Base-by-base conservation (phyloP, 2,113 vertebrate species). In the Herpetotheres cachinnans region DNA sequence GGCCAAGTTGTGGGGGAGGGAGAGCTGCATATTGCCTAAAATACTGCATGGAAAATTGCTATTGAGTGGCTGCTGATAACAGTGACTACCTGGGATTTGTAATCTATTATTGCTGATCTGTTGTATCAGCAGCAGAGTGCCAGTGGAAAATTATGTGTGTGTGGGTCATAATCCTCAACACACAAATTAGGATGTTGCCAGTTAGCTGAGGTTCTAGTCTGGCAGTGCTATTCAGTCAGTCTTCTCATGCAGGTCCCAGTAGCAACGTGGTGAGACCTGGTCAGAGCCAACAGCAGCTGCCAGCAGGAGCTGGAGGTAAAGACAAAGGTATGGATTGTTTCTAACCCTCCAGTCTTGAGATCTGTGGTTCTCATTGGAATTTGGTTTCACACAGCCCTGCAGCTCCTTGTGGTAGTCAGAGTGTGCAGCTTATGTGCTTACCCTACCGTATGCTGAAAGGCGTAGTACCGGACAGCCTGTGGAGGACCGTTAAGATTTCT, bases 321-420 rank as follows among this genome's bases (percentile, higher is more conserved):
- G 80, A 22, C 6, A 0, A 86, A 96, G 89, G 93, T 94, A 93
- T 52, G 91, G n/a, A 42, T 82, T 88, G 7, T 80, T 93, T 93
- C n/a, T 55, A 47, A 16, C 13, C 6, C 17, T 67, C 11, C 9
- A 16, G 30, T 62, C 32, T 62, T 82, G n/a, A 58, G 50, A 32
- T 65, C 8, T 16, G 36, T 32, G 22, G 10, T 67, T 88, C 27
- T 90, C 15, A 11, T 0, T 76, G 42, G 61, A 22, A 29, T 36
- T 71, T 79, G 38, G 9, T 89, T 50, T 72, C 21, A 32, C 21
- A 9, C 22, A 79, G 70, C 10, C 13, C n/a, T 27, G 32, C 58
- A 63, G 32, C 30, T 76, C 58, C 25, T 34, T 40, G 14, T 40
- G 36, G 50, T 10, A 27, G n/a, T 8, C 4, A 2, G 34, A 62